These are phyloP conservation scores for Platygyra sinensis DNA, from an alignment of 64 coral and sea anemone genomes.

Conservation along the genomic window DNA sequence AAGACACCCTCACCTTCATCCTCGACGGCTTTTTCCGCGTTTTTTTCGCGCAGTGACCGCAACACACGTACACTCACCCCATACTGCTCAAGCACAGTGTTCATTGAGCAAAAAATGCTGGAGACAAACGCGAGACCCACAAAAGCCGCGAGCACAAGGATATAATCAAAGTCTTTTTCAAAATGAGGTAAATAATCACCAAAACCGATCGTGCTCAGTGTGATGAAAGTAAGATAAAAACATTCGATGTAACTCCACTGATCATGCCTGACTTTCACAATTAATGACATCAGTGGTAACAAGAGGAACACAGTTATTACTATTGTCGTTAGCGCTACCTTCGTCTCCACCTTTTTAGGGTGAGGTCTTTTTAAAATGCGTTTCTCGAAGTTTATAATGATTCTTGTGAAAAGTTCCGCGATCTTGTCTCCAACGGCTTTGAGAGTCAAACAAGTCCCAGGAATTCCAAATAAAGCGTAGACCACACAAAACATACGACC, in stretches of 20 bases:
- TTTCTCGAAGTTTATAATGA: constrained; percentile 62
- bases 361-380: constrained; percentile 49
- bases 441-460: constrained; percentile 81
- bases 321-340: constrained; percentile 45
- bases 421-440: constrained; percentile 84
- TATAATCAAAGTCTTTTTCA: constrained; percentile 19
- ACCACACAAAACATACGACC: constrained; percentile 87
- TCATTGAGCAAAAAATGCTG: constrained; percentile 84
- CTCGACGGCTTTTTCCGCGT: not conserved
- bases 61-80: constrained; percentile 29
- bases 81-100: constrained; percentile 66
- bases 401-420: constrained; percentile 34
- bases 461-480: constrained; percentile 88
- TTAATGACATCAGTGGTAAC: constrained; percentile 45
- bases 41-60: constrained; percentile 10
- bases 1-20: not conserved
- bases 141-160: constrained; percentile 54
- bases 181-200: constrained; percentile 79
- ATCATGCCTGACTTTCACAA: constrained; percentile 43
- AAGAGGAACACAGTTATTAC: constrained; percentile 50
- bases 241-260: constrained; percentile 74
- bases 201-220: constrained; percentile 85
- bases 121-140: constrained; percentile 75
- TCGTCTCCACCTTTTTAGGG: constrained; percentile 58
- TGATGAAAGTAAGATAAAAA: constrained; percentile 75